Evolutionary conservation across 1,140 invertebrate genomes (phyloP).

Genomic region (Nebria ingens): DNA sequence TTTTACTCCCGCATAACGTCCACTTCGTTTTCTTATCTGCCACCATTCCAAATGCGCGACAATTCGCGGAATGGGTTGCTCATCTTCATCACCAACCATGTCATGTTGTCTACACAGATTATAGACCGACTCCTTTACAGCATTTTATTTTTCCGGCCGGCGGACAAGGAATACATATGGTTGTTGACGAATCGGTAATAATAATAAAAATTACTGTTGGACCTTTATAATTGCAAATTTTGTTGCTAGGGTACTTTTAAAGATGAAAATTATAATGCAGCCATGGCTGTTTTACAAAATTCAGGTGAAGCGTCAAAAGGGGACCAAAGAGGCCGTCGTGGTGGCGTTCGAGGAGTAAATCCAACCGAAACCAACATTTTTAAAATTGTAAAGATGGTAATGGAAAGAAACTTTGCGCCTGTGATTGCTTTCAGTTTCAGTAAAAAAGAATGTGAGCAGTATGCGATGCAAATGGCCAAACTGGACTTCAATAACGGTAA

Average conservation of each 20-base stretch:
- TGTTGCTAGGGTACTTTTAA: constrained; percentile 68
- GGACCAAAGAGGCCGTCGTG: constrained; percentile 59
- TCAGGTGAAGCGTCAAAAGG: constrained; percentile 65
- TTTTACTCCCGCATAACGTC: constrained; percentile 93
- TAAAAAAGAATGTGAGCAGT: constrained; percentile 96
- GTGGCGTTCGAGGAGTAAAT: constrained; percentile 50
- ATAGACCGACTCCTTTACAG: constrained; percentile 91
- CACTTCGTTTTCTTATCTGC: constrained; percentile 98
- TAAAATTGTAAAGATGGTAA: constrained; percentile 98
- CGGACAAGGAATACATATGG: constrained; percentile 90
- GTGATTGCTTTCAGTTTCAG: constrained; percentile 99
- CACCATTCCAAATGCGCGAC: constrained; percentile 97
- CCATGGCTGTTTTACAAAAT: constrained; percentile 79
- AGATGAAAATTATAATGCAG: constrained; percentile 95
- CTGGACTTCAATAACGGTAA: constrained; percentile 88
- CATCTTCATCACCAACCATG: constrained; percentile 95
- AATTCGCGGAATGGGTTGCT: constrained; percentile 98
- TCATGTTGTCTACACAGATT: constrained; percentile 99
- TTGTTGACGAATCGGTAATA: constrained; percentile 80
- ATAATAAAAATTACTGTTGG: not conserved
- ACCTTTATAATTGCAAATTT: not conserved
- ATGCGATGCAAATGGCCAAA: constrained; percentile 93
- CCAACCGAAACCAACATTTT: constrained; percentile 78
- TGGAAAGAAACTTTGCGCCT: constrained; percentile 94
- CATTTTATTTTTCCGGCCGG: constrained; percentile 97